A percentile compares a stretch with the other conserved stretches of the same genome.
These are phyloP conservation scores for Murina feae DNA, from an alignment of 2,113 vertebrate genomes.

Conservation along the genomic window DNA sequence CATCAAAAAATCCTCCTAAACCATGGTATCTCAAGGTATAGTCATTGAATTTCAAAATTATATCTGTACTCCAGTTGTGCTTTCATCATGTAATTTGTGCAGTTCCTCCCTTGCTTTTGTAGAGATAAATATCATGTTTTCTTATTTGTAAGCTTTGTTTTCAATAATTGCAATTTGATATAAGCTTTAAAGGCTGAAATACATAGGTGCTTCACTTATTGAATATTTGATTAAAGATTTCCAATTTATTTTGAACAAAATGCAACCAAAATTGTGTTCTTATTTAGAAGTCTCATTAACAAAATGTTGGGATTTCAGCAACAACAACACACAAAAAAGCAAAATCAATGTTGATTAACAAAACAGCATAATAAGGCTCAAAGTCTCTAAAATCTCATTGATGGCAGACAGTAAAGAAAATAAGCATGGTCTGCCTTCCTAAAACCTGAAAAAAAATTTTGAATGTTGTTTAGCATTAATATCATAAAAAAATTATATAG, in stretches of 20 bases:
- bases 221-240: slow-evolving; percentile 40
- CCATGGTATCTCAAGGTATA: neutral
- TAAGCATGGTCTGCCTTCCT: neutral
- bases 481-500: neutral
- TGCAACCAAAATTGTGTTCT: neutral
- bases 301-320: slow-evolving; percentile 2
- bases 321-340: neutral
- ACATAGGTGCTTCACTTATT: neutral
- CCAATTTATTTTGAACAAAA: slow-evolving; percentile 19
- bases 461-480: neutral
- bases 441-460: neutral
- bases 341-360: neutral
- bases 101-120: neutral
- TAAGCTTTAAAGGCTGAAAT: slow-evolving; percentile 22
- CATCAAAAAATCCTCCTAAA: neutral
- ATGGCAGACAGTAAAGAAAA: neutral
- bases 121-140: neutral
- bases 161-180: slow-evolving; percentile 2
- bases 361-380: neutral
- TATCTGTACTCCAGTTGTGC: neutral
- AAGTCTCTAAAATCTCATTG: neutral
- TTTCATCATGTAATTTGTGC: slow-evolving; percentile 24
- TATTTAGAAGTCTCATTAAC: neutral
- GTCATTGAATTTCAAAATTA: neutral
- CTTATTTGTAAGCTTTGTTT: slow-evolving; percentile 30